Evolutionary conservation across 2,113 vertebrate genomes (phyloP), one percentile per base, ranked within the genome.

Genomic region (Cygnus atratus): DNA sequence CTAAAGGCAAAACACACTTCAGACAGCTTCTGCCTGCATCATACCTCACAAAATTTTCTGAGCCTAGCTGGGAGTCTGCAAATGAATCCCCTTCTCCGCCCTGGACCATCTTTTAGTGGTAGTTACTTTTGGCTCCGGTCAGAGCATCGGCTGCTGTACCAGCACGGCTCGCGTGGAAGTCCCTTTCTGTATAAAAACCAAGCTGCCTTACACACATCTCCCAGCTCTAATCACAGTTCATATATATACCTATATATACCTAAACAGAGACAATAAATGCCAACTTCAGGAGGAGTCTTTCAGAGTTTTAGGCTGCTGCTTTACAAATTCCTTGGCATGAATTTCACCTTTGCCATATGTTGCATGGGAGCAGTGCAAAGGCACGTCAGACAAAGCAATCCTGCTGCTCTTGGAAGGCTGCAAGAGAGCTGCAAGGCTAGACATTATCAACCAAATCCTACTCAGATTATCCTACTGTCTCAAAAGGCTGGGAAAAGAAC

Each of bases 261-360:
- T 13, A 28, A 73, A 37, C 1, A 21, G 15, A 70, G 46, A 16
- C 52, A 39, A 2, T 3, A 83, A 57, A 9, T 18, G 52, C 44
- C 80, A 11, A 19, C n/a, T 35, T 63, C 65, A 81, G 61, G 43
- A 6, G 6, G 20, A 86, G n/a, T 24, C 28, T 63, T 55, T 35
- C 44, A 43, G n/a, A 50, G 13, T 43, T 63, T 19, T 8, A n/a
- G 39, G 74, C 13, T 77, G 54, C 68, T 11, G 9, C 10, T 80
- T 81, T 35, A 28, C 50, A 44, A 71, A 87, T 11, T 19, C 16
- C 54, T 15, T 1, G 8, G 63, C 74, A 54, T 0, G 0, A 11
- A 39, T 57, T 46, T 73, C 68, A 6, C 44, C 2, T 73, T 67
- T 50, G 70, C 37, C 1, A 1, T 2, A 28, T 0, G 0, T 17